Conservation (phyloP, 1,140 invertebrate genomes). For the Euborellia annulipes region DNA sequence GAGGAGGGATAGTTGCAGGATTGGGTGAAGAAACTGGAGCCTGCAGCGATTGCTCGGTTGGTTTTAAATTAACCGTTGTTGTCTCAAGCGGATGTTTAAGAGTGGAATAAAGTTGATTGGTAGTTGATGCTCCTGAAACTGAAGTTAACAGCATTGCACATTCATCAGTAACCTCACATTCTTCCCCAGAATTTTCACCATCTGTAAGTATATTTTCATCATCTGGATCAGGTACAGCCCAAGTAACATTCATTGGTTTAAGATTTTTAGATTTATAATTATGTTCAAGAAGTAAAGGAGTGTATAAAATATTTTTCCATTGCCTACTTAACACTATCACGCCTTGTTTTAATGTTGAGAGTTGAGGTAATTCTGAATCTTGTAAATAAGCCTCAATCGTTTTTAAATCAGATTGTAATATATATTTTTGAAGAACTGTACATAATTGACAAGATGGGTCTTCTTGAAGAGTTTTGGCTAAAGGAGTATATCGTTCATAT, state of each 20-base stretch:
- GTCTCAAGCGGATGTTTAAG: too few species aligned
- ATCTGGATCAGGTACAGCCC: slow-evolving; percentile 65
- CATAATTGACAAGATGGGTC: slow-evolving; percentile 92
- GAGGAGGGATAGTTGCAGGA: too few species aligned
- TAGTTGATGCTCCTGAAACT: slow-evolving; percentile 27
- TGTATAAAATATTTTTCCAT: slow-evolving; percentile 94
- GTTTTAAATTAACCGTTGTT: too few species aligned
- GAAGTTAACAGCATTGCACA: slow-evolving; percentile 56
- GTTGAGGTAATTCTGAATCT: slow-evolving; percentile 63
- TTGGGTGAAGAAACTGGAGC: too few species aligned
- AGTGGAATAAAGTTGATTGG: too few species aligned
- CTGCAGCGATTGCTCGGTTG: too few species aligned
- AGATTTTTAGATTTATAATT: slow-evolving; percentile 66
- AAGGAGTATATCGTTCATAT: slow-evolving; percentile 70
- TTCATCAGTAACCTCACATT: slow-evolving; percentile 63
- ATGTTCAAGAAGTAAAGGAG: slow-evolving; percentile 76
- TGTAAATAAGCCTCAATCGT: slow-evolving; percentile 72
- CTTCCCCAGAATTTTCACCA: slow-evolving; percentile 34
- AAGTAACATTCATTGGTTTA: slow-evolving; percentile 74
- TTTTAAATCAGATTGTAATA: slow-evolving; percentile 52
- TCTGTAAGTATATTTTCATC: slow-evolving; percentile 47
- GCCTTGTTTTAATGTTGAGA: slow-evolving; percentile 72
- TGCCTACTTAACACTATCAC: slow-evolving; percentile 82
- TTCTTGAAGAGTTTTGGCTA: slow-evolving; percentile 83
- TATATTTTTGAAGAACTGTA: slow-evolving; percentile 72